Evolutionary conservation across 1,140 invertebrate genomes (phyloP).

Genomic region (Drosophila sechellia): DNA sequence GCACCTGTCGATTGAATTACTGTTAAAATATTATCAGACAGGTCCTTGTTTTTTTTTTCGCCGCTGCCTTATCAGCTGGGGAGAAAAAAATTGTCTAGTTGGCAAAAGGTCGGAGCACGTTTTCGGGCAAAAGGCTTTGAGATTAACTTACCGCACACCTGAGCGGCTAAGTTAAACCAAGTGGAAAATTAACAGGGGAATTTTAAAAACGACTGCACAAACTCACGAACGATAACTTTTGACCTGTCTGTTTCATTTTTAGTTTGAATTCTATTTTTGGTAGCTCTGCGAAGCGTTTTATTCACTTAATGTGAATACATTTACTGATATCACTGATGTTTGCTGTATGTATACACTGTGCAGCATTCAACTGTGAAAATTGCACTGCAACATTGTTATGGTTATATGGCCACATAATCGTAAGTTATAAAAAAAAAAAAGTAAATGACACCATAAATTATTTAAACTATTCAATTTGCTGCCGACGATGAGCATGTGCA

Average conservation of each 20-base stretch:
- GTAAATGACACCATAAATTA: slow-evolving; percentile 53
- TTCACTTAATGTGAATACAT: not conserved
- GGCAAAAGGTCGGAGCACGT: not conserved
- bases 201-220: not conserved
- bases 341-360: not conserved
- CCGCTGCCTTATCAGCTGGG: slow-evolving; percentile 22
- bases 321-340: not conserved
- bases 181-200: slow-evolving; percentile 26
- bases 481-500: slow-evolving; percentile 19
- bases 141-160: slow-evolving; percentile 22
- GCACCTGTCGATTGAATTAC: slow-evolving; percentile 67
- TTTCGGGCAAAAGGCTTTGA: slow-evolving; percentile 2
- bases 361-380: not conserved
- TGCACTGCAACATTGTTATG: slow-evolving; percentile 1
- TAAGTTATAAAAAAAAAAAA: slow-evolving; percentile 6
- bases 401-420: slow-evolving; percentile 17
- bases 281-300: not conserved
- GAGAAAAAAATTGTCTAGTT: not conserved
- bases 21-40: slow-evolving; percentile 69
- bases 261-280: not conserved
- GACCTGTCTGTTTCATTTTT: slow-evolving; percentile 1
- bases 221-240: not conserved
- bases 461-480: slow-evolving; percentile 46
- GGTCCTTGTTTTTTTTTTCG: slow-evolving; percentile 33
- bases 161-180: slow-evolving; percentile 16